Evolutionary conservation across 2,113 vertebrate genomes (phyloP), one percentile per base, ranked within the genome.

Genomic region (Vulpes lagopus): DNA sequence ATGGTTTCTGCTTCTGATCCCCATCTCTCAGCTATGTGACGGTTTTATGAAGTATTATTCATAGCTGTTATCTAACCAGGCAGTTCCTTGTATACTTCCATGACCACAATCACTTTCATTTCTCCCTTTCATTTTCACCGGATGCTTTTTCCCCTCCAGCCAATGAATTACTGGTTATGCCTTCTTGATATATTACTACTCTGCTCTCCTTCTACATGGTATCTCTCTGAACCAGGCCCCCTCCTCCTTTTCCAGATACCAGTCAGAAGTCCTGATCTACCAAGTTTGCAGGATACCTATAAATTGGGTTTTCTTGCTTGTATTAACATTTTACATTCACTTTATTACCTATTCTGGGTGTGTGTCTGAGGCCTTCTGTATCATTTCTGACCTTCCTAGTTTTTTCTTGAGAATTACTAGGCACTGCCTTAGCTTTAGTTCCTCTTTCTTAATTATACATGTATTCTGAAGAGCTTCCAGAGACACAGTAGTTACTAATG

Each of bases 331-430:
- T 85, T 93, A 79, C 73, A 92, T 84, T 92, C 38, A 57, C n/a
- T 96, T 96, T 92, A 96, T 95, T 96, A 94, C 83, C 57, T 74
- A 88, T 43, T 83, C 87, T 95, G 76, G 51, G 90, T 91, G 59
- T 90, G 64, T 43, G 43, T 43, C 6, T 43, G 43, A 43, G 43
- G 43, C 43, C 43, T 43, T 43, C 43, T 43, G 43, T 90, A 74
- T 93, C 55, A 62, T 93, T 94, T 92, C 93, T 95, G 67, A 94
- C 9, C 30, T 60, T 95, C 92, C 79, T 93, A 69, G n/a, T 79
- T 88, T 96, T 67, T 95, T 57, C 86, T 79, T 74, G 79, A 92
- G 83, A 87, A 30, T 86, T 95, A 73, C 60, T 43, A 95, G 38
- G 51, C 57, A 76, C 57, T 81, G 43, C 35, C 73, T 96, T 92